These are phyloP conservation scores for Mormyrus hasselquistii DNA, from an alignment of 2,797 vertebrate species.

Conservation along the genomic window DNA sequence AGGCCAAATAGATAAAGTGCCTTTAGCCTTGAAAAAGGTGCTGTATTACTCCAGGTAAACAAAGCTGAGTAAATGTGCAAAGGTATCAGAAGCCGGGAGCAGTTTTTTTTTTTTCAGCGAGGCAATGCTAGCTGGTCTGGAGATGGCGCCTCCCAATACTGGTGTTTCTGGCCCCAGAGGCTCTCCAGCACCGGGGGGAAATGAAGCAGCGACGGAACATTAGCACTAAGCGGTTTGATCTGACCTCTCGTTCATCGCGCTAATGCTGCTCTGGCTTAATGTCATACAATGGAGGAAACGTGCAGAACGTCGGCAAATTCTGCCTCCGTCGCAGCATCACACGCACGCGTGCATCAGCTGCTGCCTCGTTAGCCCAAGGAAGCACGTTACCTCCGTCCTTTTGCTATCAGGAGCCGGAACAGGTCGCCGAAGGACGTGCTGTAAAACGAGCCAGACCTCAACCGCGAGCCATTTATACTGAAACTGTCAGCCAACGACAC, in stretches of 20 bases:
- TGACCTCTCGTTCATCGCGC: neutral
- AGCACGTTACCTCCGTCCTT: neutral
- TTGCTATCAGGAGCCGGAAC: neutral
- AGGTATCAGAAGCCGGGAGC: neutral
- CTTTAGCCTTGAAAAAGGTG: neutral
- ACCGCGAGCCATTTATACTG: neutral
- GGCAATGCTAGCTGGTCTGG: neutral
- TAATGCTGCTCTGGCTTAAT: neutral
- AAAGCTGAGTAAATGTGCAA: neutral
- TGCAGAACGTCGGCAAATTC: neutral
- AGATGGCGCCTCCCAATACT: neutral
- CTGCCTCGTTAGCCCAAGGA: neutral
- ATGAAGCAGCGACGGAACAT: neutral
- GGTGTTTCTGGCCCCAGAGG: neutral
- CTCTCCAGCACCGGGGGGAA: neutral
- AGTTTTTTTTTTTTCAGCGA: neutral
- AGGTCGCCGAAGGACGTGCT: neutral
- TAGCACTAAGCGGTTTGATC: neutral
- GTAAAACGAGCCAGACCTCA: neutral
- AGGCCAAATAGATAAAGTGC: neutral
- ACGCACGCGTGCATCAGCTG: neutral
- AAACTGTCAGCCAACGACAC: neutral
- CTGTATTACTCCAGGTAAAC: neutral
- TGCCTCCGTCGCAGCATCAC: neutral
- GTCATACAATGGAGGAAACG: neutral